Conservation (phyloP, 2,113 vertebrate genomes). For the cattle (Bos taurus) region DNA sequence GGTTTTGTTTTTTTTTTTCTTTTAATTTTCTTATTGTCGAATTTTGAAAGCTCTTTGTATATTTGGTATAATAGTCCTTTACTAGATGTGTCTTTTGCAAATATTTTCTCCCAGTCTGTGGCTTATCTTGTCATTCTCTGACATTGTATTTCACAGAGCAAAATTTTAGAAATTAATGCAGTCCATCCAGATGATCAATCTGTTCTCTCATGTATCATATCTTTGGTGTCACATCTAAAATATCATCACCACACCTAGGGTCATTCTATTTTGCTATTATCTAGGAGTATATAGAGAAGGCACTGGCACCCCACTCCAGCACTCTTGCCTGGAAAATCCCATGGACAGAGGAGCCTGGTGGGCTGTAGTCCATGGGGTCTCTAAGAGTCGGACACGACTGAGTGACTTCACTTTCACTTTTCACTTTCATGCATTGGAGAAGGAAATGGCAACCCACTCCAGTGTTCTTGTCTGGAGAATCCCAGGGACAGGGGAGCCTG, state of each 20-base stretch:
- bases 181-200: neutral
- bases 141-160: neutral
- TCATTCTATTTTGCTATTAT: neutral
- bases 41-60: neutral
- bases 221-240: neutral
- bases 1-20: neutral
- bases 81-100: neutral
- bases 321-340: too few species aligned
- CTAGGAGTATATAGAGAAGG: neutral
- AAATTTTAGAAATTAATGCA: neutral
- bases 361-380: neutral
- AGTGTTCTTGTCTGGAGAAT: too few species aligned
- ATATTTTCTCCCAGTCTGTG: neutral
- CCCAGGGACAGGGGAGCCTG: rapidly evolving
- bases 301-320: too few species aligned
- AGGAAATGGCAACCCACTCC: too few species aligned
- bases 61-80: neutral
- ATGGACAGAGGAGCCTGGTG: too few species aligned
- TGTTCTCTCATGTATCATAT: neutral
- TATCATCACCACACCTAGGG: neutral
- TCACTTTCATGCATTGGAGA: too few species aligned
- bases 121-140: neutral
- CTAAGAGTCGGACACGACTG: rapidly evolving
- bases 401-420: too few species aligned
- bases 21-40: neutral